A percentile compares a stretch with the other conserved stretches of the same genome.
Conservation (phyloP, 2,113 vertebrate species). For the Corvus moneduloides region DNA sequence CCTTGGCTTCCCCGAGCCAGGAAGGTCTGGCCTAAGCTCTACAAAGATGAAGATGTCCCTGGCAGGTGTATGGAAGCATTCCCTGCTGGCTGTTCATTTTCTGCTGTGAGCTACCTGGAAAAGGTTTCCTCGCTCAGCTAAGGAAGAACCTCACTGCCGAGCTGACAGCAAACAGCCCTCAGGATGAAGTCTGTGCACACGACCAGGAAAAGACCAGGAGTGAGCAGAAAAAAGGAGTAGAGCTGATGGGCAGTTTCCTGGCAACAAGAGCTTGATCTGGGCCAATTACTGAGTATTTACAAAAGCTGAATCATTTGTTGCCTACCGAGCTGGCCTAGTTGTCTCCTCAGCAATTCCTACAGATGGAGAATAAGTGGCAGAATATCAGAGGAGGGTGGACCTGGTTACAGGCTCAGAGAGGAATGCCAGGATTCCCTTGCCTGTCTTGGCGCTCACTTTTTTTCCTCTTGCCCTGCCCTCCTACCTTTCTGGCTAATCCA, state of each 20-base stretch:
- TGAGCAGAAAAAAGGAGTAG: not conserved
- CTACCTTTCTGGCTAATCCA: not conserved
- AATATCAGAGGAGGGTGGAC: not conserved
- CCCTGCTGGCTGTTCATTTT: not conserved
- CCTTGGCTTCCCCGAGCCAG: not conserved
- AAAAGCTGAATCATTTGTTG: not conserved
- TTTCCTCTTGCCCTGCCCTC: not conserved
- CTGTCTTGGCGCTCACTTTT: not conserved
- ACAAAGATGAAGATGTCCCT: not conserved
- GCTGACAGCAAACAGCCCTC: not conserved
- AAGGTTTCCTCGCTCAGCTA: not conserved
- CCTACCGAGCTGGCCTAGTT: not conserved
- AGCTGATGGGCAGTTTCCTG: not conserved
- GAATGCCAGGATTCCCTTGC: conserved; percentile 11
- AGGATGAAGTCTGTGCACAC: not conserved
- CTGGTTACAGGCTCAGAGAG: not conserved
- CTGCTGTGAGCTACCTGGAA: not conserved
- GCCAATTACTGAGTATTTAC: not conserved
- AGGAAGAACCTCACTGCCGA: not conserved
- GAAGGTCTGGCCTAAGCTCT: not conserved
- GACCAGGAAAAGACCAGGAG: not conserved
- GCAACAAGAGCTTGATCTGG: not conserved
- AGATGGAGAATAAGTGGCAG: not conserved
- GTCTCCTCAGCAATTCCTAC: not conserved
- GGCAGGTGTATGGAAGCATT: not conserved